phyloP scores from a whole-genome alignment of 2,888 invertebrate genomes.

The Synanthedon andrenaeformis region DNA sequence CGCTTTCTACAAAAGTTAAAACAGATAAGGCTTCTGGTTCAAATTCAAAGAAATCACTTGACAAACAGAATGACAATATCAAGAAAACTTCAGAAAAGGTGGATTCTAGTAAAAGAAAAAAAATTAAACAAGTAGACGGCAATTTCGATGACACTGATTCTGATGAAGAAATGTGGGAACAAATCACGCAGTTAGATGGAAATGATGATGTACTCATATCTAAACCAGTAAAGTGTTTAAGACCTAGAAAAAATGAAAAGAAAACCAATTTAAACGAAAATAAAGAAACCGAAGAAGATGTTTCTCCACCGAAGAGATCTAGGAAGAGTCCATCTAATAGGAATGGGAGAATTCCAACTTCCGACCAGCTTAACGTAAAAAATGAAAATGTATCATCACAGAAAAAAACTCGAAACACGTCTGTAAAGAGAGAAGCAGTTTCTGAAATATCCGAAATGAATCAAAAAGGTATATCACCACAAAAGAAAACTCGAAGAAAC shows the following conservation, averaged over 20 bases:
- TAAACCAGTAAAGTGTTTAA: conserved; percentile 15
- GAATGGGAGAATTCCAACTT: no score
- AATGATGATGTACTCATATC: conserved; percentile 29
- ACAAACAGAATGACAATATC: conserved; percentile 6
- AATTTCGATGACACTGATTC: conserved; percentile 36
- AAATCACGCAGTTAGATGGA: conserved; percentile 17
- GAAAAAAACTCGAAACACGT: neutral
- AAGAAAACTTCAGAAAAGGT: conserved; percentile 12
- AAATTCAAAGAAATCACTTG: neutral
- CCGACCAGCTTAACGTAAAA: neutral
- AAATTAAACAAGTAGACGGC: conserved; percentile 64
- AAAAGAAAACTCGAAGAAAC: conserved; percentile 1
- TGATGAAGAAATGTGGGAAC: conserved; percentile 1
- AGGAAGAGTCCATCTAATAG: neutral
- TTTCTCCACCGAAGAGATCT: conserved; percentile 43
- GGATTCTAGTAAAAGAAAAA: conserved; percentile 11
- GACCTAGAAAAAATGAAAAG: no score
- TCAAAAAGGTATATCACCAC: conserved; percentile 2
- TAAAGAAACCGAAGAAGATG: conserved; percentile 17
- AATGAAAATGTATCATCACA: neutral
- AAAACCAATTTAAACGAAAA: conserved; percentile 1
- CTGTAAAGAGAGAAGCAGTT: neutral
- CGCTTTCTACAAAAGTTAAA: conserved; percentile 62
- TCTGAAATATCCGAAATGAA: neutral
- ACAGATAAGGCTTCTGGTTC: conserved; percentile 13